Conservation (phyloP, 2,888 invertebrate species). For the Neocrepidodera transversa region DNA sequence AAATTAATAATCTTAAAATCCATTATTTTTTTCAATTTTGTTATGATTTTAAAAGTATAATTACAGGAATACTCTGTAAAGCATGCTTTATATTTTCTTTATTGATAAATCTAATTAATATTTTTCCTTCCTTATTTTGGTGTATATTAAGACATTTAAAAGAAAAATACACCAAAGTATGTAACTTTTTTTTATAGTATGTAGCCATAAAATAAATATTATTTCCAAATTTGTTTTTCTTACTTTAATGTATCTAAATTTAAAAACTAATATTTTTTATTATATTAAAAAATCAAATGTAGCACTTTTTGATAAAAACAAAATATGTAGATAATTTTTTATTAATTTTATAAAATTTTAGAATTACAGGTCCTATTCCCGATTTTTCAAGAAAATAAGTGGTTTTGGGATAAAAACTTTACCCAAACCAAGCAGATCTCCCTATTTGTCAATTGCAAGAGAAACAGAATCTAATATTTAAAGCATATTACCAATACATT, state of each 20-base stretch:
- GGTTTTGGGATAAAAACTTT: background rate
- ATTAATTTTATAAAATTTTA: background rate
- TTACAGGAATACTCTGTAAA: no score
- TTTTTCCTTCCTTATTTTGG: no score
- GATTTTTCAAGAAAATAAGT: background rate
- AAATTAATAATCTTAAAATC: no score
- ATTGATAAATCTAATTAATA: no score
- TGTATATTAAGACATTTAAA: background rate
- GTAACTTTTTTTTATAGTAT: background rate
- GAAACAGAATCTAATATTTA: background rate
- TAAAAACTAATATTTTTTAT: no score
- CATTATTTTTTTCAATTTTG: no score
- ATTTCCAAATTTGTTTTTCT: conserved; percentile 2
- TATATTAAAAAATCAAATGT: no score
- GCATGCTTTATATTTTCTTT: no score
- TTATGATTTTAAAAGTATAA: no score
- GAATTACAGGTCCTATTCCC: conserved; percentile 4
- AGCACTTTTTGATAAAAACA: no score
- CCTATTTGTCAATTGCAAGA: background rate
- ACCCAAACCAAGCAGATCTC: background rate
- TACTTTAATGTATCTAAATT: no score
- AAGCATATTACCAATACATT: background rate
- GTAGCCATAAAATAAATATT: background rate
- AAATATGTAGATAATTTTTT: no score
- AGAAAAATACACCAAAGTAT: conserved; percentile 2